phyloP scores from a whole-genome alignment of 2,797 vertebrate genomes.

The Helarctos malayanus region DNA sequence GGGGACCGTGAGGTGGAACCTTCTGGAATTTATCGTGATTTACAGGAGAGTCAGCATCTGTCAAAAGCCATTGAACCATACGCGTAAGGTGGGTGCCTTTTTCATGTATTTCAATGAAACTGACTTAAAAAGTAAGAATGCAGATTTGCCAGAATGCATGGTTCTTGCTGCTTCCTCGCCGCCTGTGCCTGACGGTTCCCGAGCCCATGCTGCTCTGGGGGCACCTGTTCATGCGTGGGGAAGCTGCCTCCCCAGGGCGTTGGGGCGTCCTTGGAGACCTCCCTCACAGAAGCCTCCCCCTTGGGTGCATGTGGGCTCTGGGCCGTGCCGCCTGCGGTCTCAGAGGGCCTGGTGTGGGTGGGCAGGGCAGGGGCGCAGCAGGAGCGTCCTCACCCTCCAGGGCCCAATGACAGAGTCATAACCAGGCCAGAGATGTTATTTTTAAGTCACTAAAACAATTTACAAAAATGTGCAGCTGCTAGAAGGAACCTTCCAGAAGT shows the following conservation, averaged over 20 bases:
- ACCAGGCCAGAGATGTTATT: neutral
- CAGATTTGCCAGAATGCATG: neutral
- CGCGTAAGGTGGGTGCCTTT: fast-evolving
- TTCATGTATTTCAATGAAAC: neutral
- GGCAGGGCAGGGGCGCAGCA: neutral
- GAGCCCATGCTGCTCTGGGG: neutral
- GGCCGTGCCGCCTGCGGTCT: neutral
- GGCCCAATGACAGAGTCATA: neutral
- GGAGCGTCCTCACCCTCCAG: neutral
- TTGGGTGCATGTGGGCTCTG: no score
- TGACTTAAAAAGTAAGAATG: neutral
- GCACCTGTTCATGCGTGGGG: fast-evolving
- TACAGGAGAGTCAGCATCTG: neutral
- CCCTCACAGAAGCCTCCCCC: neutral
- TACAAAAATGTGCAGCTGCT: no score
- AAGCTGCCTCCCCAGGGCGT: neutral
- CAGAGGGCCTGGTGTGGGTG: neutral
- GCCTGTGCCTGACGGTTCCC: neutral
- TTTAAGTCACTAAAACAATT: neutral
- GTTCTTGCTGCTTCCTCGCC: neutral
- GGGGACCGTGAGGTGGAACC: neutral
- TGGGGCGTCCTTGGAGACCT: neutral
- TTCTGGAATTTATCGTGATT: neutral
- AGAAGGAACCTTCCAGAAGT: neutral
- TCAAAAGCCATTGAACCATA: neutral